Evolutionary conservation across 2,113 vertebrate genomes (phyloP).

Genomic region (Chloroceryle aenea): DNA sequence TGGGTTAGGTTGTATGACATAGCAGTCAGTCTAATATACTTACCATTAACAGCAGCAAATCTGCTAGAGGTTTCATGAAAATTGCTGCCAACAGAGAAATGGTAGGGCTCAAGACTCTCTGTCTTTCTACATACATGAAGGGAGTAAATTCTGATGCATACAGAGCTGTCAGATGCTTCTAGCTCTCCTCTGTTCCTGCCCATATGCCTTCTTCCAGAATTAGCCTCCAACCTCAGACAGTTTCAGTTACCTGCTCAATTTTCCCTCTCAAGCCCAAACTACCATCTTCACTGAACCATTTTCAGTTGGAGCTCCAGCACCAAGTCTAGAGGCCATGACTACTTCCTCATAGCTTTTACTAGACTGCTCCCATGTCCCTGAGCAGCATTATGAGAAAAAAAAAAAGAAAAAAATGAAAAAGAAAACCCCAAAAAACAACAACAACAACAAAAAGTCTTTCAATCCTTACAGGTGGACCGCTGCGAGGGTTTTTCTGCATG

Average conservation of each 20-base stretch:
- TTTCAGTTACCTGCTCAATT: neutral
- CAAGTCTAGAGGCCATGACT: neutral
- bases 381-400: neutral
- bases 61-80: neutral
- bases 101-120: neutral
- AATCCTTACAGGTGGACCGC: neutral
- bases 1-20: neutral
- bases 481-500: neutral
- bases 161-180: fast-evolving
- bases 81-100: neutral
- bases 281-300: neutral
- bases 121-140: neutral
- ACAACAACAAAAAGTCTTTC: neutral
- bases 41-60: neutral
- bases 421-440: no score
- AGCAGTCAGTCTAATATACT: neutral
- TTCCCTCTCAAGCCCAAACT: neutral
- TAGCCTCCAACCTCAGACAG: neutral
- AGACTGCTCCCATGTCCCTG: neutral
- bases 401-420: no score
- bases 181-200: neutral
- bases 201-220: neutral
- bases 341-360: neutral
- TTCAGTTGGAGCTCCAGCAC: neutral
- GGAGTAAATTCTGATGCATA: neutral